Percentiles rank a stretch among this genome's conserved stretches.
Conservation (phyloP, 2,888 invertebrate genomes). For the Tolmerus cingulatus region DNA sequence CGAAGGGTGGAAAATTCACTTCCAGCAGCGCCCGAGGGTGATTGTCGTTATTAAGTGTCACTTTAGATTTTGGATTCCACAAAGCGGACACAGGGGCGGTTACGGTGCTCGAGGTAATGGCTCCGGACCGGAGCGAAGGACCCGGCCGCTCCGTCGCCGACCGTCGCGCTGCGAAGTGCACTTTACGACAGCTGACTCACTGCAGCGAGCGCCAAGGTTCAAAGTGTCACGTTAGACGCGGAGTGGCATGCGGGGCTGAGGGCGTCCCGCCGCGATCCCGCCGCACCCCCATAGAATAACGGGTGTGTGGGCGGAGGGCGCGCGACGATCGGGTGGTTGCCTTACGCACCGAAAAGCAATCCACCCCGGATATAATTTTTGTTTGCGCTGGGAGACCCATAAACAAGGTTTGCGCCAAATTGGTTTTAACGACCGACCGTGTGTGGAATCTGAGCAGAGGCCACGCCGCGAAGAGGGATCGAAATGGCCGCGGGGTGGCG, state of each 20-base stretch:
- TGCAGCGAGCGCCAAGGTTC: not conserved
- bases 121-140: not conserved
- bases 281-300: not conserved
- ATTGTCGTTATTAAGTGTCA: slow-evolving; percentile 36
- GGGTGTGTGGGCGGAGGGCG: not conserved
- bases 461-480: not conserved
- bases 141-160: not conserved
- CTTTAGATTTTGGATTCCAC: slow-evolving; percentile 18
- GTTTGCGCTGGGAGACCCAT: slow-evolving; percentile 26
- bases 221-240: not conserved
- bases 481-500: not conserved
- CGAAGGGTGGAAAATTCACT: not conserved
- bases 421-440: slow-evolving; percentile 6
- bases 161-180: not conserved
- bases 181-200: not conserved
- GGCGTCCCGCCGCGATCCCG: not conserved
- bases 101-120: not conserved
- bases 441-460: not conserved
- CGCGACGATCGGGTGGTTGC: not conserved
- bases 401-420: slow-evolving; percentile 26
- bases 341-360: slow-evolving; percentile 20
- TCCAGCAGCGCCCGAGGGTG: not conserved
- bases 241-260: not conserved
- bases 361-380: slow-evolving; percentile 19
- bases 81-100: not conserved